These are phyloP conservation scores for Aphodius granarius DNA, from an alignment of 2,888 invertebrate genomes.

Conservation along the genomic window DNA sequence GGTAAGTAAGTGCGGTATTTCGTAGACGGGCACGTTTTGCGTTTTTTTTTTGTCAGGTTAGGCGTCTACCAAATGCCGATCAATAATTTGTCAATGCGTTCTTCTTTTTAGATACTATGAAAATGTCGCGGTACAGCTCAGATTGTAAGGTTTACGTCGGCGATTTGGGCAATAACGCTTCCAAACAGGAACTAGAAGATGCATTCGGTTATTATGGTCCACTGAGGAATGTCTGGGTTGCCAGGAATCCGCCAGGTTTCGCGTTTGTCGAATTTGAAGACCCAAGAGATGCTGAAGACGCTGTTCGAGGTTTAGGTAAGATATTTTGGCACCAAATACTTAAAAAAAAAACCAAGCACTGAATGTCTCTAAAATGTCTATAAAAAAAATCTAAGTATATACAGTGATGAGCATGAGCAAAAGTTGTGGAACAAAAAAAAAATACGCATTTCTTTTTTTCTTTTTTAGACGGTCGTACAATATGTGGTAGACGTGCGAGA, in stretches of 20 bases:
- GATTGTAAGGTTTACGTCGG: slow-evolving; percentile 97
- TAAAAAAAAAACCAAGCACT: neutral
- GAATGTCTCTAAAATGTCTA: neutral
- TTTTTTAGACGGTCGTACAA: slow-evolving; percentile 71
- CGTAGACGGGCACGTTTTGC: neutral
- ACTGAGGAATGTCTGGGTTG: slow-evolving; percentile 95
- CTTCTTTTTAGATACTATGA: slow-evolving; percentile 31
- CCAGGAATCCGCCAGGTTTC: slow-evolving; percentile 93
- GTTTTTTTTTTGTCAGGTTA: neutral
- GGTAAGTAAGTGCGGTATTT: neutral
- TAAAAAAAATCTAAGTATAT: neutral
- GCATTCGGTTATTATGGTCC: slow-evolving; percentile 92
- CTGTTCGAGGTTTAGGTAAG: slow-evolving; percentile 63
- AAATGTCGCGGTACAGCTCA: slow-evolving; percentile 76
- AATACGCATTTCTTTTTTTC: neutral
- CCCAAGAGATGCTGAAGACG: slow-evolving; percentile 89
- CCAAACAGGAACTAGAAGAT: slow-evolving; percentile 91
- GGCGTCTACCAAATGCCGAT: neutral
- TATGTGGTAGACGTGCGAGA: slow-evolving; percentile 87
- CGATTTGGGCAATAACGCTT: slow-evolving; percentile 87
- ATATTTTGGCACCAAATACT: neutral
- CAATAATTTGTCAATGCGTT: slow-evolving; percentile 6
- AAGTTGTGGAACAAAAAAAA: too few relatives aligned
- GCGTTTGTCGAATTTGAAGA: slow-evolving; percentile 95
- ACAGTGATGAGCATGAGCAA: too few relatives aligned